These are phyloP conservation scores for Lophura swinhoii DNA, from an alignment of 2,797 vertebrate species.

Conservation along the genomic window DNA sequence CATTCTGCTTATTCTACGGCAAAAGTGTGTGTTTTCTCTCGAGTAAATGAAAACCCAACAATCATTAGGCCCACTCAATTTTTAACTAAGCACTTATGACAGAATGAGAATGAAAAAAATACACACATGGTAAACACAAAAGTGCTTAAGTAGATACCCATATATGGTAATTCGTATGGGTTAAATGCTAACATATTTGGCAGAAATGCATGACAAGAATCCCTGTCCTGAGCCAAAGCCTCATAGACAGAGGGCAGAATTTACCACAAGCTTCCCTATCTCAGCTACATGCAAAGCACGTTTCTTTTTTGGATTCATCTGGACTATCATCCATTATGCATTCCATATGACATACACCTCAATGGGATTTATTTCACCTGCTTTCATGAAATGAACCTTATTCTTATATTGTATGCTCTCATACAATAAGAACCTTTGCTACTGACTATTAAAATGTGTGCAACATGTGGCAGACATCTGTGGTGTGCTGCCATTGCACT, in stretches of 20 bases:
- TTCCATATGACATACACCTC: slow-evolving; percentile 47
- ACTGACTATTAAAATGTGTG: slow-evolving; percentile 59
- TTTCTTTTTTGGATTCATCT: slow-evolving; percentile 51
- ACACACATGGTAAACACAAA: slow-evolving; percentile 8
- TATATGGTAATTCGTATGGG: slow-evolving; percentile 54
- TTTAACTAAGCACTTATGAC: slow-evolving; percentile 9
- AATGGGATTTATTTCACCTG: slow-evolving; percentile 56
- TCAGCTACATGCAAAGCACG: slow-evolving; percentile 40
- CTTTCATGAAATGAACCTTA: slow-evolving; percentile 52
- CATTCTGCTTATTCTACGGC: background rate
- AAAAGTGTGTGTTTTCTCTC: background rate
- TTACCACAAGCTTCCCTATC: slow-evolving; percentile 47
- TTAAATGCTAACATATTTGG: slow-evolving; percentile 66
- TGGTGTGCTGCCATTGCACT: slow-evolving; percentile 50
- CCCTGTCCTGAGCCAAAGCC: slow-evolving; percentile 62
- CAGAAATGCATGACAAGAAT: slow-evolving; percentile 63
- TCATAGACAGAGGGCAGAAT: slow-evolving; percentile 62
- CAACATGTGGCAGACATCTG: slow-evolving; percentile 71
- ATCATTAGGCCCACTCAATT: background rate
- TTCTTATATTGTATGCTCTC: slow-evolving; percentile 51
- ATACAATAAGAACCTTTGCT: slow-evolving; percentile 50
- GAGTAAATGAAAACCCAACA: slow-evolving; percentile 2
- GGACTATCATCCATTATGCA: slow-evolving; percentile 48
- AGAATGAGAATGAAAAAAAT: slow-evolving; percentile 21
- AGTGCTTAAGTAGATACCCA: slow-evolving; percentile 52